A percentile compares a stretch with the other conserved stretches of the same genome.
Conservation (phyloP, 2,888 invertebrate genomes). For the Protonemura montana region DNA sequence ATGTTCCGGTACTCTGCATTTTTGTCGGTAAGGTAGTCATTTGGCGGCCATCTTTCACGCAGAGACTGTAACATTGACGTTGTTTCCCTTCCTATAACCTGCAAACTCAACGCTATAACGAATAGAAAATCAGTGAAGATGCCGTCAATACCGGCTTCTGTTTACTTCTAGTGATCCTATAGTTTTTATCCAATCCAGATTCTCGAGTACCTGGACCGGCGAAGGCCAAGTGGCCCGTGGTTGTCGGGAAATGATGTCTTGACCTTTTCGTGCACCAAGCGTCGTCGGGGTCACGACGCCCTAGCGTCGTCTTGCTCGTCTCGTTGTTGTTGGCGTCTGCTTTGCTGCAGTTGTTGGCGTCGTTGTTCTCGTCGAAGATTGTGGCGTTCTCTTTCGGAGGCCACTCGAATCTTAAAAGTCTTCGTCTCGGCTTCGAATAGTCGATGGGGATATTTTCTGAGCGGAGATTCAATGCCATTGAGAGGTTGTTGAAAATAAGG, state of each 20-base stretch:
- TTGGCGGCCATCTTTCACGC: too few species aligned
- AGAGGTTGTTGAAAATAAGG: too few species aligned
- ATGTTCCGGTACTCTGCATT: too few species aligned
- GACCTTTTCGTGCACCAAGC: neutral
- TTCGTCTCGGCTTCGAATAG: slow-evolving; percentile 41
- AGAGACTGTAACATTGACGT: too few species aligned
- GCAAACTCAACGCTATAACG: too few species aligned
- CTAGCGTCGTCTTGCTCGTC: neutral
- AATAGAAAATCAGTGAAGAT: too few species aligned
- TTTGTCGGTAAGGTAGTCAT: too few species aligned
- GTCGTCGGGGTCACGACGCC: neutral
- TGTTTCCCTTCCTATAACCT: too few species aligned
- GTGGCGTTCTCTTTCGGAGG: slow-evolving; percentile 42
- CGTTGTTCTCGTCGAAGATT: slow-evolving; percentile 24
- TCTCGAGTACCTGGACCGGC: slow-evolving; percentile 20
- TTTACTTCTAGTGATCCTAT: too few species aligned
- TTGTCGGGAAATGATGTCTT: slow-evolving; percentile 16
- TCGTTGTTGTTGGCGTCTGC: neutral
- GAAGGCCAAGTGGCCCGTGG: neutral
- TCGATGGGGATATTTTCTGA: slow-evolving; percentile 28
- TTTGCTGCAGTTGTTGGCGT: slow-evolving; percentile 27
- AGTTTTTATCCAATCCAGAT: too few species aligned
- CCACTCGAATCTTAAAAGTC: slow-evolving; percentile 42
- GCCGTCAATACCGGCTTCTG: too few species aligned
- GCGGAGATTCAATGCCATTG: too few species aligned